Evolutionary conservation across 2,113 vertebrate genomes (phyloP).

Genomic region (Zingel zingel): DNA sequence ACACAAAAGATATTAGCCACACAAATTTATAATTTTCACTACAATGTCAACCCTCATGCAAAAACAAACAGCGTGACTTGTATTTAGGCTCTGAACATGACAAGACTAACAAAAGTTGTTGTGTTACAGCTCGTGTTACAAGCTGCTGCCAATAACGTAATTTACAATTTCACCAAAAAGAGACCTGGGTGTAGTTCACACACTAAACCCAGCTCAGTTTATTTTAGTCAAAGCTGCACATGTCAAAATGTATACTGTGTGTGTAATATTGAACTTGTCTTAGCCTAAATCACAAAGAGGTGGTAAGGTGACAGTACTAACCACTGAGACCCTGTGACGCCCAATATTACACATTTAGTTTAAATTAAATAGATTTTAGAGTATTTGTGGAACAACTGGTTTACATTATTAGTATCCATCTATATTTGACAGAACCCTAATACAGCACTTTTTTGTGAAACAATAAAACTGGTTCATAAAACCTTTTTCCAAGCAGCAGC

Average conservation of each 20-base stretch:
- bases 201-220: slow-evolving; percentile 1
- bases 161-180: slow-evolving; percentile 9
- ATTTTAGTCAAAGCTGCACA: slow-evolving; percentile 1
- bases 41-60: neutral
- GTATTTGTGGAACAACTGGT: too few species aligned
- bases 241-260: neutral
- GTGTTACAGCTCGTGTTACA: too few species aligned
- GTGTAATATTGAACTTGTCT: neutral
- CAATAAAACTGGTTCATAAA: too few species aligned
- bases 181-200: neutral
- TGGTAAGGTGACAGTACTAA: too few species aligned
- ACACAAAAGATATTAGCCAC: slow-evolving; percentile 12
- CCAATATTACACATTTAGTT: neutral
- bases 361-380: neutral
- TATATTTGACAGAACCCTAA: too few species aligned
- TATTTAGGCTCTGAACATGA: neutral
- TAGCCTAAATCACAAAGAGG: neutral
- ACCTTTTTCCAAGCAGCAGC: too few species aligned
- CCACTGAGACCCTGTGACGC: too few species aligned
- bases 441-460: too few species aligned
- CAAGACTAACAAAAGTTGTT: neutral
- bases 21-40: slow-evolving; percentile 7
- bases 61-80: slow-evolving; percentile 27
- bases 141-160: slow-evolving; percentile 18
- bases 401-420: too few species aligned